phyloP scores from a whole-genome alignment of 2,888 invertebrate species.

The Syritta pipiens region DNA sequence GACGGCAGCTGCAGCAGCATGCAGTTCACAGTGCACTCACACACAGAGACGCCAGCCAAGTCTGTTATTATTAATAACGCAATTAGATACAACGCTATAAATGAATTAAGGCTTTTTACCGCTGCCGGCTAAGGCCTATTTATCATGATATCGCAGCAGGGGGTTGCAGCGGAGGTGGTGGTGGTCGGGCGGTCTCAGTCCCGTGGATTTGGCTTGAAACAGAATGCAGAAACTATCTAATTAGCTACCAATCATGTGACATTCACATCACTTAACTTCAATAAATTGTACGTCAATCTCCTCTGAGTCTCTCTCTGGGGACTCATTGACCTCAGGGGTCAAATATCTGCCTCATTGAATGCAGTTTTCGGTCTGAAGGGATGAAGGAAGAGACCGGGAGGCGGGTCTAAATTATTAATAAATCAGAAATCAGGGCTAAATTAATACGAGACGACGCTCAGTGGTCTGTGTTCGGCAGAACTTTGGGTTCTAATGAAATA shows the following conservation, averaged over 20 bases:
- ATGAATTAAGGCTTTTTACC: conserved; percentile 60
- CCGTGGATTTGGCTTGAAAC: conserved; percentile 27
- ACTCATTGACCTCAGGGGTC: conserved; percentile 63
- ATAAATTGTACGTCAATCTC: conserved; percentile 62
- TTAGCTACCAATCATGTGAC: conserved; percentile 63
- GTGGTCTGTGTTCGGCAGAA: neutral
- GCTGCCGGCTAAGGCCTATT: conserved; percentile 11
- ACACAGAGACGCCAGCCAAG: conserved; percentile 13
- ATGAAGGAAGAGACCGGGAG: neutral
- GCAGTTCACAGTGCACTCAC: conserved; percentile 22
- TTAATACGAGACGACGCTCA: conserved; percentile 48
- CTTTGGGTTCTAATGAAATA: conserved; percentile 30
- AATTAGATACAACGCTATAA: conserved; percentile 65
- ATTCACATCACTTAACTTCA: conserved; percentile 68
- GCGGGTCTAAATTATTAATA: conserved; percentile 58
- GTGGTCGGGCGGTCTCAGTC: too few species aligned
- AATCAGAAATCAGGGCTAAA: conserved; percentile 63
- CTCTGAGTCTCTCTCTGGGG: conserved; percentile 36
- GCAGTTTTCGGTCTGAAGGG: conserved; percentile 26
- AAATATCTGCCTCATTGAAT: conserved; percentile 59
- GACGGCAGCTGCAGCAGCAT: conserved; percentile 1
- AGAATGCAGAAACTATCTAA: conserved; percentile 60
- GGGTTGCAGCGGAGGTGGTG: too few species aligned
- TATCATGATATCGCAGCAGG: too few species aligned
- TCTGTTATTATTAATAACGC: conserved; percentile 66